Evolutionary conservation across 2,888 invertebrate species (phyloP).

Genomic region (Clepsis dumicolana): DNA sequence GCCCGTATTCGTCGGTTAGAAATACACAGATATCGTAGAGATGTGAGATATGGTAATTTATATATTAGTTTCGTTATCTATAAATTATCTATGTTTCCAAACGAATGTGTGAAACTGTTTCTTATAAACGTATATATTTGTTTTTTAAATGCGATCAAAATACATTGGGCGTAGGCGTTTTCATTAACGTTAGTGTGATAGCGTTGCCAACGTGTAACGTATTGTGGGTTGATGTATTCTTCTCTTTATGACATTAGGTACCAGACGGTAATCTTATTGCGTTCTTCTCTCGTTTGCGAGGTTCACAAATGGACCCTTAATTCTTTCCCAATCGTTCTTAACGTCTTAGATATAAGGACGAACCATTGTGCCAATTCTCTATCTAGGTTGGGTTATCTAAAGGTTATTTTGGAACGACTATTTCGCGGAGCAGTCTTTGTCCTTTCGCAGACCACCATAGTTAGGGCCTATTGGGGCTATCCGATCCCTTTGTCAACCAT

Average conservation of each 20-base stretch:
- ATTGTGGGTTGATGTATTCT: slow-evolving; percentile 10
- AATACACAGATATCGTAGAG: slow-evolving; percentile 59
- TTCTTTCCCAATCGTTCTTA: too few relatives aligned
- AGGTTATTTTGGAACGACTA: too few relatives aligned
- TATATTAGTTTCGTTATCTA: slow-evolving; percentile 56
- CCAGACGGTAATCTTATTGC: background rate
- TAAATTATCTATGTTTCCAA: slow-evolving; percentile 57
- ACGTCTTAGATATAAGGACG: too few relatives aligned
- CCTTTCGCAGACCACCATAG: too few relatives aligned
- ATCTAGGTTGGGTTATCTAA: too few relatives aligned
- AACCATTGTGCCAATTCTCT: too few relatives aligned
- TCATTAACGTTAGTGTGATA: slow-evolving; percentile 38
- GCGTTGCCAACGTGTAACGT: slow-evolving; percentile 28
- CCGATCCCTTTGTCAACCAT: background rate
- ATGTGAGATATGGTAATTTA: slow-evolving; percentile 72
- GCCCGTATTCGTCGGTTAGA: slow-evolving; percentile 49
- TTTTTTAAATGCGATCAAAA: slow-evolving; percentile 45
- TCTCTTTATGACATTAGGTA: background rate
- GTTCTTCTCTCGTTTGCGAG: too few relatives aligned
- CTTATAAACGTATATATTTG: slow-evolving; percentile 48
- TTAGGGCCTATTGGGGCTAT: background rate
- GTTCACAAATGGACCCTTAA: background rate
- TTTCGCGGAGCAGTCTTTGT: too few relatives aligned
- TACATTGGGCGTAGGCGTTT: slow-evolving; percentile 38
- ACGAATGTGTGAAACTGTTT: slow-evolving; percentile 46